Evolutionary conservation across 2,797 vertebrate genomes (phyloP), one percentile per base, ranked within the genome.

Genomic region (Denticeps clupeoides): DNA sequence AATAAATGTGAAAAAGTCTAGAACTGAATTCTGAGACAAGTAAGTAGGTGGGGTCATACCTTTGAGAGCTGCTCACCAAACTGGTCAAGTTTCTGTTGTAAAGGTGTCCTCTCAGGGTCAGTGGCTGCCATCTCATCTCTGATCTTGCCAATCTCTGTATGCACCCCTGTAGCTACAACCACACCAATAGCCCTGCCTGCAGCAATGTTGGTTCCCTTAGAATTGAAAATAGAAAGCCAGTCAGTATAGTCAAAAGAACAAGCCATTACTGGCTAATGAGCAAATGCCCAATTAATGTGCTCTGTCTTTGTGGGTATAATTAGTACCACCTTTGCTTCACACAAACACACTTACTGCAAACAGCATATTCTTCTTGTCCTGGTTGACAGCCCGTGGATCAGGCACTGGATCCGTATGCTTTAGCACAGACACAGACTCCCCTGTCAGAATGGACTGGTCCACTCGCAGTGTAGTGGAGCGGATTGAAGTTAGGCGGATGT

Each of bases 291-390:
- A n/a, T n/a, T n/a, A n/a, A n/a, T n/a, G n/a, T n/a, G n/a, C n/a
- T n/a, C n/a, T n/a, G n/a, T n/a, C n/a, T n/a, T n/a, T n/a, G n/a
- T n/a, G n/a, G n/a, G n/a, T n/a, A n/a, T n/a, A n/a, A n/a, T n/a
- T n/a, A n/a, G n/a, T n/a, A n/a, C n/a, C n/a, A n/a, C n/a, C n/a
- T n/a, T n/a, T n/a, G n/a, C n/a, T n/a, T n/a, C n/a, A n/a, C n/a
- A n/a, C n/a, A 22, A 12, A 35, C 13, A 25, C 15, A 73, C 83
- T 82, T 68, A 86, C 83, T 51, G 82, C 86, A 56, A 86, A 85
- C 7, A 85, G 80, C 83, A 86, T 86, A 72, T 86, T 86, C 65
- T 86, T 86, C 72, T 86, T 86, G 73, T 86, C 83, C 70, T 86
- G 83, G 68, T 86, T 86, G 49, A 86, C 83, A 7, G 83, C 83